phyloP scores from a whole-genome alignment of 2,113 vertebrate genomes.

The Arothron firmamentum region DNA sequence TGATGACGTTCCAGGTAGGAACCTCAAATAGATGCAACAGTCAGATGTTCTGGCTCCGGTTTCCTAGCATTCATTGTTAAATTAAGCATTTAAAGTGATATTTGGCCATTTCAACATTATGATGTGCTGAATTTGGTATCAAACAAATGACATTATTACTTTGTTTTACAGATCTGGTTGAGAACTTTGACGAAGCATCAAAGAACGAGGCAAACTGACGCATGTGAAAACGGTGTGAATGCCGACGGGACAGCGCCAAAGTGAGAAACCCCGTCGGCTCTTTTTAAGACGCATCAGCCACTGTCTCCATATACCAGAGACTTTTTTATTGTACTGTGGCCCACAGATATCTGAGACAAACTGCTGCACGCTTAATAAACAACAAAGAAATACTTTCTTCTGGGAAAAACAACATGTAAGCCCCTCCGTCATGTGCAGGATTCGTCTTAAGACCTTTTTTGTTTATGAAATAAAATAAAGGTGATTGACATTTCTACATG shows the following conservation, averaged over 20 bases:
- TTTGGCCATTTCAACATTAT: neutral
- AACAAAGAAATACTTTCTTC: conserved; percentile 5
- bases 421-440: conserved; percentile 72
- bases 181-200: conserved; percentile 98
- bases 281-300: conserved; percentile 74
- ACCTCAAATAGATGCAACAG: too few relatives aligned
- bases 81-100: neutral
- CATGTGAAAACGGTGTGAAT: neutral
- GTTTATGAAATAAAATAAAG: conserved; percentile 84
- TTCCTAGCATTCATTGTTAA: neutral
- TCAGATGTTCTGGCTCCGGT: too few relatives aligned
- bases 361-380: conserved; percentile 81
- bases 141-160: neutral
- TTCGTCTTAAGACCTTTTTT: conserved; percentile 76
- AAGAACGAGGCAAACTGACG: conserved; percentile 94
- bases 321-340: conserved; percentile 87
- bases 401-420: conserved; percentile 54
- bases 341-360: conserved; percentile 82
- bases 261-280: conserved; percentile 71
- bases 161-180: conserved; percentile 87
- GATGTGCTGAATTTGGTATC: too few relatives aligned
- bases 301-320: conserved; percentile 53
- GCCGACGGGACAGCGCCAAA: conserved; percentile 51
- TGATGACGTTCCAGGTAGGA: conserved; percentile 92
- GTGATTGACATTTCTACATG: conserved; percentile 60